Evolutionary conservation across 1,140 invertebrate genomes (phyloP), one percentile per base, ranked within the genome.

Genomic region (Heterodera carotae): DNA sequence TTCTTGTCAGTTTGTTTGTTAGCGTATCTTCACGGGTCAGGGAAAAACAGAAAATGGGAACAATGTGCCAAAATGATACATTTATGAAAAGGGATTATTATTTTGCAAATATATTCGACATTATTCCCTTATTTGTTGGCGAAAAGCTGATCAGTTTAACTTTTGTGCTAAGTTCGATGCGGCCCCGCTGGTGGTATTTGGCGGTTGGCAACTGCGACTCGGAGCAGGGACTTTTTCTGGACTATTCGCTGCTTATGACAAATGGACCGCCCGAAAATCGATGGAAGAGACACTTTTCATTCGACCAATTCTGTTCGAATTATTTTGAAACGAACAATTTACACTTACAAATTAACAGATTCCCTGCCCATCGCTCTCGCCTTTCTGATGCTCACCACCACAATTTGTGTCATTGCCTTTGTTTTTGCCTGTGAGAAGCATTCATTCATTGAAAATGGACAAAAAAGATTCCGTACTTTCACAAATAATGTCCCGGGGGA

Each of bases 271-370:
- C 90, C 18, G 91, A 91, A 0, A 92, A 93, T 85, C 92, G 92
- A 80, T 94, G 93, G 92, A 91, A 92, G 83, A 91, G 93, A 84
- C 94, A 96, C 87, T 94, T 94, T 86, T 95, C 94, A 0, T 94
- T 94, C 56, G 94, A 96, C 88, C 93, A 96, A 90, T 94, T 95
- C 88, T 94, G 94, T 94, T 25, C 29, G n/a, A 66, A 31, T 18
- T 7, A 6, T 33, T 62, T 53, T 74, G 59, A 91, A 76, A n/a
- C 3, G 27, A 82, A 36, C 2, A 34, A 69, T 74, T 31, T 12
- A 2, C 15, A 1, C 7, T 74, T 74, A 6, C 22, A n/a, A n/a
- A 27, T 76, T 91, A 90, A 15, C 89, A 94, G 93, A 93, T 88
- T 92, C 93, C 77, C 88, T 93, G 5, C 92, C 92, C 53, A 90